Percentiles rank a stretch among this genome's conserved stretches.
phyloP scores from a whole-genome alignment of 2,797 vertebrate genomes.

The Propithecus deckenii region DNA sequence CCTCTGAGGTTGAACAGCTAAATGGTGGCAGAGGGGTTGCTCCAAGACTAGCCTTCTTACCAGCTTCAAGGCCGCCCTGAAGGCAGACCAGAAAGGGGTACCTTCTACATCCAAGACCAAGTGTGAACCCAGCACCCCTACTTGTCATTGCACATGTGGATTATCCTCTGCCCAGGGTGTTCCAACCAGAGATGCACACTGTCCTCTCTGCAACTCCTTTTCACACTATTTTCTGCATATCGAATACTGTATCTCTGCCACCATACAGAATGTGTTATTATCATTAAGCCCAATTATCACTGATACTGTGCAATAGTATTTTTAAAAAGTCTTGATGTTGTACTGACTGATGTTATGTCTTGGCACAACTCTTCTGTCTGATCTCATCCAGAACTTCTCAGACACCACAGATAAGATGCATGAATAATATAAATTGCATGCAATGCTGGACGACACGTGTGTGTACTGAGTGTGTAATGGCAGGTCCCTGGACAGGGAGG shows the following conservation, averaged over 20 bases:
- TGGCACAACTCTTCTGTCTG: constrained; percentile 31
- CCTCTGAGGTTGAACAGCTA: not conserved
- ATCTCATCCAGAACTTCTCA: constrained; percentile 47
- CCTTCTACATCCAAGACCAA: not conserved
- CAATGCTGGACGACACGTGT: not conserved
- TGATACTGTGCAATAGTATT: not conserved
- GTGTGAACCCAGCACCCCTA: not conserved
- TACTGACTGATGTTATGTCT: not conserved
- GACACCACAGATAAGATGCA: not conserved
- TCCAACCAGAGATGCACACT: not conserved
- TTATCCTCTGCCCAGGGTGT: not conserved
- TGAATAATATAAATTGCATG: not conserved
- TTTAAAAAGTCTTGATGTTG: not conserved
- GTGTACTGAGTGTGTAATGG: not conserved
- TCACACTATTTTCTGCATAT: not conserved
- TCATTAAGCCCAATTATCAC: not conserved
- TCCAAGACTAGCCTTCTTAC: not conserved
- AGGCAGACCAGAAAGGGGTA: not conserved
- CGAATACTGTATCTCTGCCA: not conserved
- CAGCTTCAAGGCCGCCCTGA: not conserved
- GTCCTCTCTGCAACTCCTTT: not conserved
- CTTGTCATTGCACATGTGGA: not conserved
- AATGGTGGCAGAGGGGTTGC: not conserved
- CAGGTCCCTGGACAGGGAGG: not conserved
- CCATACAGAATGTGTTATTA: not conserved